Evolutionary conservation across 2,888 invertebrate species (phyloP).

Genomic region (Andrena trimmerana): DNA sequence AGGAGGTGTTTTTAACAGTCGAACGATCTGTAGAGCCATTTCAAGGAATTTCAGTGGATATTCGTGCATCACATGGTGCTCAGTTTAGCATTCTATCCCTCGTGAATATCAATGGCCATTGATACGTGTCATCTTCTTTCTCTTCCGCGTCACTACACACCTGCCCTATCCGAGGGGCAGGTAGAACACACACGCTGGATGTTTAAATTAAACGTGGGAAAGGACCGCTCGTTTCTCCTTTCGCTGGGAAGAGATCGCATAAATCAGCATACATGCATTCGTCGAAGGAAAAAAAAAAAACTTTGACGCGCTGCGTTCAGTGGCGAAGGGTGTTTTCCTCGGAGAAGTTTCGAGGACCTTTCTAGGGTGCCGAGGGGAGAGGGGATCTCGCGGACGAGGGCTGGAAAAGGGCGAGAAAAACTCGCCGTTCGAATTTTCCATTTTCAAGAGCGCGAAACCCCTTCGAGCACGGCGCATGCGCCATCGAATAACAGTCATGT

Average conservation of each 20-base stretch:
- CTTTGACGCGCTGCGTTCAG: constrained; percentile 73
- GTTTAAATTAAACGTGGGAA: constrained; percentile 70
- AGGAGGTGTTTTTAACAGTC: not conserved
- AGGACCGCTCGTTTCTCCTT: constrained; percentile 65
- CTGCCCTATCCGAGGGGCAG: constrained; percentile 63
- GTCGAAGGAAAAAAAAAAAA: constrained; percentile 78
- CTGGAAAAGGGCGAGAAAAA: constrained; percentile 65
- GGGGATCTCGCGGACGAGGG: constrained; percentile 35
- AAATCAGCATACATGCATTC: constrained; percentile 83
- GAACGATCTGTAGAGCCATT: not conserved
- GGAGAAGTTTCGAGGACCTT: constrained; percentile 71
- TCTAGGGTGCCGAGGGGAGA: constrained; percentile 47
- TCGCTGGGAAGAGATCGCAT: constrained; percentile 79
- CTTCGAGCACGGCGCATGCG: constrained; percentile 10
- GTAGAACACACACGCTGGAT: constrained; percentile 62
- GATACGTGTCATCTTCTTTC: constrained; percentile 68
- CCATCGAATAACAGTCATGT: constrained; percentile 41
- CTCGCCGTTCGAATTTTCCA: constrained; percentile 43
- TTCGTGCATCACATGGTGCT: constrained; percentile 16
- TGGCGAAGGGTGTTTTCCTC: constrained; percentile 69
- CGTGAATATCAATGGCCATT: constrained; percentile 66
- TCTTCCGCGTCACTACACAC: constrained; percentile 69
- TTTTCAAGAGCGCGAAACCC: constrained; percentile 36
- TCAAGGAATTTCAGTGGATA: constrained; percentile 12
- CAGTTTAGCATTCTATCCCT: constrained; percentile 47